Base-by-base conservation (phyloP, 1,140 invertebrate genomes). In the Samia ricini region DNA sequence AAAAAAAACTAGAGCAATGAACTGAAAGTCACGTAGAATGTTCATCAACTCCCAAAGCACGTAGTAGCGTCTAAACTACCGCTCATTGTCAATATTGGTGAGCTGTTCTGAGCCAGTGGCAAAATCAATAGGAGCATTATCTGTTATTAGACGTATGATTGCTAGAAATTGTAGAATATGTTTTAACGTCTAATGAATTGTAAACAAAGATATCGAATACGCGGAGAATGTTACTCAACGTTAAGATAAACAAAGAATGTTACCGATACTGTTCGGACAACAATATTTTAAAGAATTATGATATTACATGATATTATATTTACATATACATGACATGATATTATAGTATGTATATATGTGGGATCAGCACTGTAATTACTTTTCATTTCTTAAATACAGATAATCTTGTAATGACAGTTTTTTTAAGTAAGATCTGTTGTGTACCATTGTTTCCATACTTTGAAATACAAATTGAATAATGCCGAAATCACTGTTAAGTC, bases 1-100 rank as follows among this genome's bases (percentile, higher is more conserved):
- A 86, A 87, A 89, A 89, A 87, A 89, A 89, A 89, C 76, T 89
- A 66, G 86, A 85, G 86, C 86, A 86, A 86, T 83, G 83, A 85
- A 89, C 86, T 78, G 72, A 62, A 65, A 79, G 78, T 85, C 86
- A 89, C 86, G 85, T 88, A 83, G 65, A 67, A 66, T 61, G 69
- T 71, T 84, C 81, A 86, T 89, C 81, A 76, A 73, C 69, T 79
- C 76, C 69, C 84, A 68, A 63, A 61, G 74, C 86, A 89, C 86
- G 86, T 89, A 83, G 72, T 64, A 69, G 74, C 82, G 76, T 85
- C 86, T 89, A 85, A 89, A 89, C 86, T 89, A 84, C 86, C 84
- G 81, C 85, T 86, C 81, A 87, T 89, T 87, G 86, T 89, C 86
- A 86, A 87, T 89, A 89, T 85, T 83, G 77, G 76, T 77, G 83